Evolutionary conservation across 2,113 vertebrate genomes (phyloP), one percentile per base, ranked within the genome.

Genomic region (Tetrao urogallus): DNA sequence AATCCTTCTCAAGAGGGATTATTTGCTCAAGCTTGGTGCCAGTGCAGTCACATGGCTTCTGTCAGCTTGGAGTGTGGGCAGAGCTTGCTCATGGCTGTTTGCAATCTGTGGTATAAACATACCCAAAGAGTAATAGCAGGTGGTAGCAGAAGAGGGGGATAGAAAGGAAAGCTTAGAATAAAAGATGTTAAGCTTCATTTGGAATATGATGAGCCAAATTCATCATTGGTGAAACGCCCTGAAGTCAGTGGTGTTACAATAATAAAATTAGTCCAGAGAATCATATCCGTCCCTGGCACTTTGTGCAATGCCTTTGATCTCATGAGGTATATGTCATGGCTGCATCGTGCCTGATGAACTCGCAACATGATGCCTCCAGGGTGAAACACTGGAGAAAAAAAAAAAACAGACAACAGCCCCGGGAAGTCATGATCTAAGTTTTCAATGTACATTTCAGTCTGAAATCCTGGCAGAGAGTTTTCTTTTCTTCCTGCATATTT

Each of bases 131-230:
- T 91, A 93, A 92, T 92, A 96, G 91, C 95, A 95, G 91, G 94
- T 94, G 93, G 94, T 96, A 89, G 94, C 91, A 94, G 93, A 96
- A 93, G 91, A 95, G 88, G 93, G 93, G 43, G 80, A 78, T 84
- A 54, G 90, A 94, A 94, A 78, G 57, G 79, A 90, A 93, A 82
- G 63, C 72, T 93, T 91, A 86, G 89, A 92, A 95, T 91, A 96
- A 95, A 94, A 96, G 94, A 95, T 90, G 93, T 87, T 96, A 95
- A 92, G 86, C 94, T 92, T 94, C 93, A 78, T 90, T 95, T 96
- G 88, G 76, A 5, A 8, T 65, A 75, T 86, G 93, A 92, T 93
- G 88, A 97, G 91, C 93, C 94, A 95, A 90, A 91, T 95, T 72
- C 91, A 90, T 95, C 86, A 81, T 21, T 78, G 82, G 69, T 92